Conservation (phyloP, 2,888 invertebrate species). For the Lasioglossum figueresi region DNA sequence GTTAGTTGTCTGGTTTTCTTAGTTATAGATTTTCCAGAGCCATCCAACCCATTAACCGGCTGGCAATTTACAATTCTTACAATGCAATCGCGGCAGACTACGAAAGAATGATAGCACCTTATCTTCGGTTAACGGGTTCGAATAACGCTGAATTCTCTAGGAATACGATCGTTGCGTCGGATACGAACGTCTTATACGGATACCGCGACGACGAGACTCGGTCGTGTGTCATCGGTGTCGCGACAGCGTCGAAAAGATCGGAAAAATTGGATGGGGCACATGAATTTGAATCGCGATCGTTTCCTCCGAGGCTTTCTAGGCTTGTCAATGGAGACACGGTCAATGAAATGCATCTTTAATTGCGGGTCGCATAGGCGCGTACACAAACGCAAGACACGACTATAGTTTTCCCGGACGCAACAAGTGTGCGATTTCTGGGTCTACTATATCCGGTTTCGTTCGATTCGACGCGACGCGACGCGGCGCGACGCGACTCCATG, state of each 20-base stretch:
- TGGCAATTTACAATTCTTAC: not conserved
- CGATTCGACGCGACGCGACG: constrained; percentile 28
- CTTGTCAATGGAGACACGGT: constrained; percentile 58
- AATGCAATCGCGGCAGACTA: not conserved
- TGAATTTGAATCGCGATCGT: not conserved
- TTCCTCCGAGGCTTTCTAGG: not conserved
- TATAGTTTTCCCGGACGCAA: constrained; percentile 71
- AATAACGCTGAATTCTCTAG: not conserved
- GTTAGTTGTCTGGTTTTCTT: not conserved
- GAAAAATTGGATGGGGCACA: not conserved
- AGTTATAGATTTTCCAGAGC: not conserved
- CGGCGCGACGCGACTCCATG: not conserved
- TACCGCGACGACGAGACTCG: not conserved
- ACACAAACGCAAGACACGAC: constrained; percentile 65
- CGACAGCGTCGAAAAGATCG: not conserved
- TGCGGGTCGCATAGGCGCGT: constrained; percentile 55
- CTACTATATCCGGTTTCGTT: constrained; percentile 68
- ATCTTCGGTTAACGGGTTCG: not conserved
- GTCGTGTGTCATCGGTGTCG: not conserved
- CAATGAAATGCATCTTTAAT: constrained; percentile 70
- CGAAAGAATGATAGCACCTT: not conserved
- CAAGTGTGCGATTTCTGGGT: constrained; percentile 73
- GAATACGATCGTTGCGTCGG: not conserved
- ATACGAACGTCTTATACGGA: not conserved
- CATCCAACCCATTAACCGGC: not conserved